Conservation (phyloP, 2,888 invertebrate species). For the Ecliptopera silaceata region DNA sequence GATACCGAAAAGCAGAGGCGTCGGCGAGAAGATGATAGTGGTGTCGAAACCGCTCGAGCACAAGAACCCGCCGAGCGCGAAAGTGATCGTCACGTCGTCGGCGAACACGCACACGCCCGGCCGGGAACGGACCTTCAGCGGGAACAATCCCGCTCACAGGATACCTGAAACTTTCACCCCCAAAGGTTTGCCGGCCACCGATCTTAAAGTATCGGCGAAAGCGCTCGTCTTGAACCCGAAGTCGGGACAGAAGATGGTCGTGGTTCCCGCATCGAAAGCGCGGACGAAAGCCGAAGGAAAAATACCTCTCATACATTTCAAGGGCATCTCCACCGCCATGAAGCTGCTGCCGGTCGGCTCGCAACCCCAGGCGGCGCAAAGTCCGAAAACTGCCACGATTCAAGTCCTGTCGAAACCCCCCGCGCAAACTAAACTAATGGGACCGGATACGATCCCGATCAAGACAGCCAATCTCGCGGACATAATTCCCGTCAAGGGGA, state of each 20-base stretch:
- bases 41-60: slow-evolving; percentile 71
- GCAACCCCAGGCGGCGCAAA: slow-evolving; percentile 54
- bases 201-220: slow-evolving; percentile 77
- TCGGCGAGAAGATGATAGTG: slow-evolving; percentile 74
- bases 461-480: slow-evolving; percentile 77
- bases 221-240: slow-evolving; percentile 76
- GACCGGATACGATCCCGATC: slow-evolving; percentile 49
- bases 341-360: slow-evolving; percentile 75
- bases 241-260: slow-evolving; percentile 79
- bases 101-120: slow-evolving; percentile 54
- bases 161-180: slow-evolving; percentile 66
- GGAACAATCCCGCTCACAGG: slow-evolving; percentile 59
- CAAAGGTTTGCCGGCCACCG: slow-evolving; percentile 76
- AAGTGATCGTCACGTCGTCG: slow-evolving; percentile 67
- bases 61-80: slow-evolving; percentile 59
- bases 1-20: slow-evolving; percentile 55
- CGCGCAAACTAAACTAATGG: slow-evolving; percentile 59
- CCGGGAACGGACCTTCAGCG: slow-evolving; percentile 53
- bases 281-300: slow-evolving; percentile 70
- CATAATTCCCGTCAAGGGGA: slow-evolving; percentile 73
- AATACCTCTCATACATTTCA: slow-evolving; percentile 73
- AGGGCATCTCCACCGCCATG: slow-evolving; percentile 74
- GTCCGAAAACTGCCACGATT: slow-evolving; percentile 53
- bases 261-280: slow-evolving; percentile 68
- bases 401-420: slow-evolving; percentile 67